Evolutionary conservation across 2,113 vertebrate genomes (phyloP).

Genomic region (Saimiri boliviensis): DNA sequence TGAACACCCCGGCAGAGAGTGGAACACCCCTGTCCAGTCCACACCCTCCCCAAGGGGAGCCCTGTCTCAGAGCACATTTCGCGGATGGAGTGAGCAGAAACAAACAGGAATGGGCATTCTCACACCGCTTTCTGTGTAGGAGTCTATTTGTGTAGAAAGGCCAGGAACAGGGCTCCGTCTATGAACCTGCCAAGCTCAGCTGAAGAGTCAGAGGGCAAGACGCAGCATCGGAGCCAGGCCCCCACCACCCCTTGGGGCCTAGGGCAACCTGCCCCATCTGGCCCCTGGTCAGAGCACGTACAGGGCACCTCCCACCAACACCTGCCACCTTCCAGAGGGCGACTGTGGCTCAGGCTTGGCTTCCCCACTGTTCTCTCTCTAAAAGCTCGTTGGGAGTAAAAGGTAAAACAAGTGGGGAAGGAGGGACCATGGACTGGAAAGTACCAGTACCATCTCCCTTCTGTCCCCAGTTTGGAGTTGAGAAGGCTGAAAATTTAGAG

Average conservation of each 20-base stretch:
- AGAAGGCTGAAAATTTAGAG: neutral
- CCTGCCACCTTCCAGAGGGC: neutral
- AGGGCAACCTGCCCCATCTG: fast-evolving
- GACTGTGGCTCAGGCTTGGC: neutral
- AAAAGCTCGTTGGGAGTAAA: neutral
- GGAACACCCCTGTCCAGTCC: too few relatives aligned
- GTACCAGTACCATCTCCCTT: neutral
- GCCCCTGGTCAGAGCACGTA: neutral
- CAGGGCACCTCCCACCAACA: too few relatives aligned
- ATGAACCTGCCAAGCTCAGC: fast-evolving
- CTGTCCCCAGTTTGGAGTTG: neutral
- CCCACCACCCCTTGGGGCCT: neutral
- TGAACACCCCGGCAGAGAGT: neutral
- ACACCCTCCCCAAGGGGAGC: neutral
- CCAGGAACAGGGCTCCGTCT: fast-evolving
- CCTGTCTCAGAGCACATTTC: too few relatives aligned
- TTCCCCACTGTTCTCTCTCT: neutral
- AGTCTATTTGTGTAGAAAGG: neutral
- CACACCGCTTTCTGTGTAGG: fast-evolving
- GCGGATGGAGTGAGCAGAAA: neutral
- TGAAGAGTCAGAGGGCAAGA: neutral
- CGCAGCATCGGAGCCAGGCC: neutral
- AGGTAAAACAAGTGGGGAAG: neutral
- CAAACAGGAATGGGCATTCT: neutral
- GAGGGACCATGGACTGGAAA: neutral